Base-by-base conservation (phyloP, 2,797 vertebrate species). In the Heterohyrax brucei region DNA sequence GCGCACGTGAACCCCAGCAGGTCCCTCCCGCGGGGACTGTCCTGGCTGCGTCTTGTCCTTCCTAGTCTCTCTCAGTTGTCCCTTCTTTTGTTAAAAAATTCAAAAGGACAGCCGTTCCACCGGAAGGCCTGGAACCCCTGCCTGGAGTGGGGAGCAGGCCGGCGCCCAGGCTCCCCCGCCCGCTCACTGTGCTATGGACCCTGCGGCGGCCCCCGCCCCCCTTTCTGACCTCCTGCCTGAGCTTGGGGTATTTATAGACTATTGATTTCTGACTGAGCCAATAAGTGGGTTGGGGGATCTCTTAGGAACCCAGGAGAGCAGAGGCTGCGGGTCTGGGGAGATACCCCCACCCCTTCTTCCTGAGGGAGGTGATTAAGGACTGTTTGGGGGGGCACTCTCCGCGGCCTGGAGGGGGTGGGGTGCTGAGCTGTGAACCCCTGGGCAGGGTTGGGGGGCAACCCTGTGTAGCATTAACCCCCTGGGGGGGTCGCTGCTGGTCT, bases 251-350 rank as follows among this genome's bases (percentile, higher is more conserved):
- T 98, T 98, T 98, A 98, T 98, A 98, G 98, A 98, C 77, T 97
- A 95, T 97, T 95, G 95, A 96, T 97, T 98, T 98, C 97, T 95
- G 96, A 98, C 98, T 98, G 98, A 98, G 98, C 98, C 98, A 98
- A 97, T 98, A 96, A 96, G 56, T 87, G 94, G 93, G 95, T 97
- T 61, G 33, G 92, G 91, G 95, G 75, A 93, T 92, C 95, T 95
- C 94, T 95, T 95, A 90, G 75, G 81, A 88, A 92, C 59, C 66
- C 79, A 66, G 75, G 96, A 95, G 94, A 96, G 76, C 68, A 80
- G 64, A 48, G 85, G 85, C 61, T 56, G 82, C 59, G 77, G 79
- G 7, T n/a, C 24, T 3, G 56, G 76, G 59, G 28, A 75, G 14
- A 30, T 1, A 3, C 72, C 94, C 56, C 93, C 53, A 59, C n/a